phyloP scores from a whole-genome alignment of 2,797 vertebrate species.

The Kryptolebias ocellatus region DNA sequence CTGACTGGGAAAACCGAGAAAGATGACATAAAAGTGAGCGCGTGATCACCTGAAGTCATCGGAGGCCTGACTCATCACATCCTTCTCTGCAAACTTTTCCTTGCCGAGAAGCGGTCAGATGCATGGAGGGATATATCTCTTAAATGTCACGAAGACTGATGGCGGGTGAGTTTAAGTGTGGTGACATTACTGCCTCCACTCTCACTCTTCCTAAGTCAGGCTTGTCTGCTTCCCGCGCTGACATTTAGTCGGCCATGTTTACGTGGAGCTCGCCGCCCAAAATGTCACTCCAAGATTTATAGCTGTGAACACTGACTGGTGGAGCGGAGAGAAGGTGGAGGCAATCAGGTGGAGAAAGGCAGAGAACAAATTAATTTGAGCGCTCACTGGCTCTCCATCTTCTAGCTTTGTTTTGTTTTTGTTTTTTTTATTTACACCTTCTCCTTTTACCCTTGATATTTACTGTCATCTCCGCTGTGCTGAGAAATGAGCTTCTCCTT shows the following conservation, averaged over 20 bases:
- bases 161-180: slow-evolving; percentile 73
- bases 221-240: slow-evolving; percentile 73
- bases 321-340: slow-evolving; percentile 55
- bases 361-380: slow-evolving; percentile 63
- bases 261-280: slow-evolving; percentile 67
- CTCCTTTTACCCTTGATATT: slow-evolving; percentile 30
- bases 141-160: slow-evolving; percentile 80
- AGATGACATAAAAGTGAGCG: slow-evolving; percentile 23
- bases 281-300: slow-evolving; percentile 79
- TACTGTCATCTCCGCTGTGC: slow-evolving; percentile 48
- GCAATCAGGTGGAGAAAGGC: slow-evolving; percentile 56
- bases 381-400: slow-evolving; percentile 45
- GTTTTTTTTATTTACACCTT: slow-evolving; percentile 33
- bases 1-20: slow-evolving; percentile 32
- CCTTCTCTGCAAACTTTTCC: slow-evolving; percentile 40
- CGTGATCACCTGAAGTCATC: slow-evolving; percentile 45
- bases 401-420: slow-evolving; percentile 20
- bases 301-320: slow-evolving; percentile 68
- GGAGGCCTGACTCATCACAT: slow-evolving; percentile 43
- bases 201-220: slow-evolving; percentile 73
- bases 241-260: slow-evolving; percentile 77
- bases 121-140: slow-evolving; percentile 61
- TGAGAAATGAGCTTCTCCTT: slow-evolving; percentile 47
- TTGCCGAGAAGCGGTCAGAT: slow-evolving; percentile 36
- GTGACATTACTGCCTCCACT: slow-evolving; percentile 77